Conservation (phyloP, 2,888 invertebrate genomes). For the Limnephilus auricula region DNA sequence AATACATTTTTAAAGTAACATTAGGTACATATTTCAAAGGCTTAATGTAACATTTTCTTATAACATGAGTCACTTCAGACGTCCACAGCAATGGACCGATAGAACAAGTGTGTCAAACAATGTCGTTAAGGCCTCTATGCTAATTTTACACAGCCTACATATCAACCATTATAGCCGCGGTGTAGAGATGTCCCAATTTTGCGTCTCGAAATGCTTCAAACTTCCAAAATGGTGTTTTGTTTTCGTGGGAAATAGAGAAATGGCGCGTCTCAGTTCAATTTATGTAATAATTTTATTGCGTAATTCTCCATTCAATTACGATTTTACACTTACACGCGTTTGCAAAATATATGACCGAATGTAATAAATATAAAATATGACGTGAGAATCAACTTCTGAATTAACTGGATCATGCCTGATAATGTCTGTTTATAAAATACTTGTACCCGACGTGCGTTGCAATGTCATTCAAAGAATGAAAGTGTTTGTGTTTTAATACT, state of each 20-base stretch:
- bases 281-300: constrained; percentile 33
- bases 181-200: constrained; percentile 21
- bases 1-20: background rate
- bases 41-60: background rate
- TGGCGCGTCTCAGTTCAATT: constrained; percentile 39
- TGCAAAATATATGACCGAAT: constrained; percentile 21
- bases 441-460: no score
- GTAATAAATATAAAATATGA: constrained; percentile 1
- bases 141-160: constrained; percentile 45
- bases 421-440: no score
- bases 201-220: background rate
- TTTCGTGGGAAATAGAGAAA: constrained; percentile 41
- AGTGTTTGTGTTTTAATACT: no score
- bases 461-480: no score
- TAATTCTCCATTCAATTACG: constrained; percentile 32
- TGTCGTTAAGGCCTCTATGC: constrained; percentile 42
- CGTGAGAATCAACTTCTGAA: background rate
- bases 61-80: background rate
- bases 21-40: background rate
- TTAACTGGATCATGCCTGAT: background rate
- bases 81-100: constrained; percentile 12
- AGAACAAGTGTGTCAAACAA: constrained; percentile 32
- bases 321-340: constrained; percentile 13
- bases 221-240: constrained; percentile 27
- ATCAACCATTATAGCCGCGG: background rate